phyloP scores from a whole-genome alignment of 30 jellyfish, hydroid and myxozoan species.

The Aurelia sp. region DNA sequence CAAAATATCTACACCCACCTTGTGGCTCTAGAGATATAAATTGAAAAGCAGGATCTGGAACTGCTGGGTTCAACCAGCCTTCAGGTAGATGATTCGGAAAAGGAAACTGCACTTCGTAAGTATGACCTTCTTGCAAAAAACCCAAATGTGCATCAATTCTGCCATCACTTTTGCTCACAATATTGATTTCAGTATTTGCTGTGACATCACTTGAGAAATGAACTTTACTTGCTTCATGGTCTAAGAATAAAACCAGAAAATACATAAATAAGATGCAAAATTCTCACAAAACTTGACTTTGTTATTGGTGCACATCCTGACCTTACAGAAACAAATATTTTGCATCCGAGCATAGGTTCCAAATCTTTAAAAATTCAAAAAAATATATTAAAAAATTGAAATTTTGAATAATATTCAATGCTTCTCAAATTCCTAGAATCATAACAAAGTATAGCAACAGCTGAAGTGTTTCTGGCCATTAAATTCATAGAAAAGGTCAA shows the following conservation, averaged over 20 bases:
- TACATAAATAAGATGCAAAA: not conserved
- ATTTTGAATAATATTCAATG: no score
- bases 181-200: slow-evolving; percentile 63
- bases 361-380: no score
- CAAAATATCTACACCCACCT: slow-evolving; percentile 1
- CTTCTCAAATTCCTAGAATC: no score
- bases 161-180: slow-evolving; percentile 19
- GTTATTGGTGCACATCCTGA: not conserved
- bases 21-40: slow-evolving; percentile 24
- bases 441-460: no score
- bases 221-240: slow-evolving; percentile 84
- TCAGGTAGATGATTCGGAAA: slow-evolving; percentile 53
- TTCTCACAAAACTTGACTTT: not conserved
- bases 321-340: not conserved
- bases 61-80: slow-evolving; percentile 33
- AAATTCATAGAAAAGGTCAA: no score
- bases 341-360: not conserved
- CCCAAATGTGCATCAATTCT: slow-evolving; percentile 65
- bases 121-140: slow-evolving; percentile 50
- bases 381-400: no score
- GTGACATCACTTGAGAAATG: slow-evolving; percentile 70
- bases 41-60: slow-evolving; percentile 36
- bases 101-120: slow-evolving; percentile 51
- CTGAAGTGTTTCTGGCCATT: no score
- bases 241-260: not conserved